Evolutionary conservation across 2,113 vertebrate genomes (phyloP).

Genomic region (Nipponia nippon): DNA sequence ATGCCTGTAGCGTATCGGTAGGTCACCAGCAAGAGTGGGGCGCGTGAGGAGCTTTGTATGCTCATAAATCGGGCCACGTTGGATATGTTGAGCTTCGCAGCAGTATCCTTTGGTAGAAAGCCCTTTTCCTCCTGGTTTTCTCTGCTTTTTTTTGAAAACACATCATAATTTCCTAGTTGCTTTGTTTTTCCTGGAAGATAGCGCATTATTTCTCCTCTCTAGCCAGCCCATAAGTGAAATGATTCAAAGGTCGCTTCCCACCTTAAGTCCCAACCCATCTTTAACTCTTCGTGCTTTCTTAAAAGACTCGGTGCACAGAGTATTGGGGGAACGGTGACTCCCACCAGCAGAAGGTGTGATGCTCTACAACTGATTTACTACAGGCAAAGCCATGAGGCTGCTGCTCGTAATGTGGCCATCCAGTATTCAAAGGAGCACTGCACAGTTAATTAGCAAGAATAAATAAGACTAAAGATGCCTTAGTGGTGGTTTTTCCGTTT

Average conservation of each 20-base stretch:
- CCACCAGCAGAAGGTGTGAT: not conserved
- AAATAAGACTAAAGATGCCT: not conserved
- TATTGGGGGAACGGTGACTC: not conserved
- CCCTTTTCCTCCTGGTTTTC: not conserved
- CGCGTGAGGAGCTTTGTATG: not conserved
- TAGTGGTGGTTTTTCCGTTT: not conserved
- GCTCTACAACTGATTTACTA: not conserved
- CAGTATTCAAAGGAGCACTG: not conserved
- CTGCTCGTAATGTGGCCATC: not conserved
- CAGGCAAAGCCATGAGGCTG: not conserved
- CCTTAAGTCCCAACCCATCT: not conserved
- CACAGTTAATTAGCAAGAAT: not conserved
- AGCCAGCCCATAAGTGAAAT: accelerated
- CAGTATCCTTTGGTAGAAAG: not conserved
- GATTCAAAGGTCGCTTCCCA: not conserved
- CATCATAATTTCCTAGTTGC: not conserved
- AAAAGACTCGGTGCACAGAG: no score
- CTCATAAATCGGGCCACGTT: not conserved
- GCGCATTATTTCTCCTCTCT: not conserved
- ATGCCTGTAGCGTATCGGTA: constrained; percentile 83
- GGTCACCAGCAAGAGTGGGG: not conserved
- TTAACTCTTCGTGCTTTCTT: not conserved
- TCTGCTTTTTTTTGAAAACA: not conserved
- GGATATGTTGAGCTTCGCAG: not conserved
- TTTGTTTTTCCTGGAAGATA: not conserved